Base-by-base conservation (phyloP, 2,113 vertebrate species). In the Phalacrocorax pelagicus region DNA sequence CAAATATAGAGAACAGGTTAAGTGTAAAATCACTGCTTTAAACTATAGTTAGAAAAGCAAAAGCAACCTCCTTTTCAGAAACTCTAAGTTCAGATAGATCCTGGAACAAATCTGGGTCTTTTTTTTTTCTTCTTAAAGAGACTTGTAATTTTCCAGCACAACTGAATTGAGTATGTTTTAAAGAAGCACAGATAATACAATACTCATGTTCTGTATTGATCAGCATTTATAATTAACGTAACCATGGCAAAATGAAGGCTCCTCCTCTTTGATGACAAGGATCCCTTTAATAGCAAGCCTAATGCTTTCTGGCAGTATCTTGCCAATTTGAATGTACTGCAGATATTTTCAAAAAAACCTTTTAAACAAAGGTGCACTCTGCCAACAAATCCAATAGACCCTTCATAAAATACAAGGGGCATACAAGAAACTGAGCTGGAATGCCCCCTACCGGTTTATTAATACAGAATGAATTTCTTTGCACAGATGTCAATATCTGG, bases 371-470 rank as follows among this genome's bases (percentile, higher is more conserved):
- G 47, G 3, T n/a, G 22, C 7, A 11, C 38, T 77, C 29, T 47
- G 46, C 51, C 86, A 93, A 77, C 47, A 91, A 63, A 91, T 36
- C n/a, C 72, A 88, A 82, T 7, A 13, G 5, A 57, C 12, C 22
- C 29, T 30, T 44, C 26, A 67, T 36, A 61, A 86, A 70, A 63
- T 24, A 1, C 5, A 81, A 49, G n/a, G 5, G 38, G 29, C 18
- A 54, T 5, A 20, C 16, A 72, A 95, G 78, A 71, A 83, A 78
- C 82, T 96, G 87, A 93, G 91, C 59, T 86, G 83, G 79, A 96
- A 97, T 96, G 93, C 71, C 96, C 94, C 94, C 94, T 97, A 92
- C 94, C 96, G 95, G 94, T 65, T 91, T 66, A 36, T 17, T 86
- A 70, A 74, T 59, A 82, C 49, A 79, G 49, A 91, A 83, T 20